These are phyloP conservation scores for Strix occidentalis DNA, from an alignment of 2,797 vertebrate species.

Conservation along the genomic window DNA sequence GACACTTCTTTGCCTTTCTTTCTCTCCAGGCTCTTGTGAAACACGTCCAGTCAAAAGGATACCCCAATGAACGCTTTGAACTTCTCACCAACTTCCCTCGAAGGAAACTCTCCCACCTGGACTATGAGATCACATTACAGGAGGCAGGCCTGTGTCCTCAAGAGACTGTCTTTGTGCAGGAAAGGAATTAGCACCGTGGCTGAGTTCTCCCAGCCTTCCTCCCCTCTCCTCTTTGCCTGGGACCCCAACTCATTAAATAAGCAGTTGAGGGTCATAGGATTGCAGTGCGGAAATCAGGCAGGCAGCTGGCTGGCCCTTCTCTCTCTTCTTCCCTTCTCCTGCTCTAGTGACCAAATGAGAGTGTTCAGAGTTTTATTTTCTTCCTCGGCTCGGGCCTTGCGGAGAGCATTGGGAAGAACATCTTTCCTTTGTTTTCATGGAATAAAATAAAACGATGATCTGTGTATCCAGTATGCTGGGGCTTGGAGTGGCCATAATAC, in stretches of 20 bases:
- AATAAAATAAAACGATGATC: slow-evolving; percentile 20
- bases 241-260: slow-evolving; percentile 61
- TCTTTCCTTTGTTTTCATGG: slow-evolving; percentile 54
- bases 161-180: slow-evolving; percentile 99
- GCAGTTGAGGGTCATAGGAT: slow-evolving; percentile 68
- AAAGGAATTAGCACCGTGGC: slow-evolving; percentile 90
- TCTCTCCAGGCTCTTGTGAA: slow-evolving; percentile 89
- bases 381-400: slow-evolving; percentile 49
- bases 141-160: slow-evolving; percentile 98
- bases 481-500: not conserved
- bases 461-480: slow-evolving; percentile 1
- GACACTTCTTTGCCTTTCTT: not conserved
- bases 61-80: slow-evolving; percentile 98
- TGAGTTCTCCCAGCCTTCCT: slow-evolving; percentile 75
- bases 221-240: slow-evolving; percentile 63
- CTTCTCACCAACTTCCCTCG: slow-evolving; percentile 99
- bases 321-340: slow-evolving; percentile 41
- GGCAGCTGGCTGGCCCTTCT: slow-evolving; percentile 67
- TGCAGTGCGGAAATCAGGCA: slow-evolving; percentile 66
- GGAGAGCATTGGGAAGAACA: slow-evolving; percentile 25
- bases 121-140: slow-evolving; percentile 99
- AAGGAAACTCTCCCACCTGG: slow-evolving; percentile 96
- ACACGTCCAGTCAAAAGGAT: slow-evolving; percentile 96
- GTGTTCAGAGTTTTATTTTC: slow-evolving; percentile 39
- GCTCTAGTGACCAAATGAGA: slow-evolving; percentile 72